These are phyloP conservation scores for Serilophus lunatus DNA, from an alignment of 2,113 vertebrate genomes.

Conservation along the genomic window DNA sequence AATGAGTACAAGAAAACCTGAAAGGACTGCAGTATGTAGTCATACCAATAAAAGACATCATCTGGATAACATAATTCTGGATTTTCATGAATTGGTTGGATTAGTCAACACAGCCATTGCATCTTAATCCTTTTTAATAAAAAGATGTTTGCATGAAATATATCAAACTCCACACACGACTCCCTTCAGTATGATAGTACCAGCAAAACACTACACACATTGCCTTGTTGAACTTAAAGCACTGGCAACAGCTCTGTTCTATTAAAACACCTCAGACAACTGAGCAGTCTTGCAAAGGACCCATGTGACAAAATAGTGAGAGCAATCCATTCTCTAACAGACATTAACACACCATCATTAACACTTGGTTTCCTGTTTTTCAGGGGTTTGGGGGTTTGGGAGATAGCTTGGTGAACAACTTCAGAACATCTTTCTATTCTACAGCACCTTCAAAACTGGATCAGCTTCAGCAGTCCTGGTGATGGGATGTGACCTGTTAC, in stretches of 20 bases:
- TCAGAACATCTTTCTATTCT: neutral
- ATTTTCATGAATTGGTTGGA: neutral
- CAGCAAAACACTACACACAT: neutral
- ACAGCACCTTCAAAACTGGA: neutral
- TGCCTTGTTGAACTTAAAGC: neutral
- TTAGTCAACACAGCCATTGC: neutral
- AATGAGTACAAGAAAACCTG: neutral
- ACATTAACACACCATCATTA: neutral
- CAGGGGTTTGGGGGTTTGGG: neutral
- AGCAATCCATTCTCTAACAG: neutral
- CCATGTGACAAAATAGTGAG: neutral
- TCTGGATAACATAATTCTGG: neutral
- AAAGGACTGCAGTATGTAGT: neutral
- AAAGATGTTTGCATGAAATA: neutral
- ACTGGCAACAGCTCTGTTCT: neutral
- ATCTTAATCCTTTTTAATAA: neutral
- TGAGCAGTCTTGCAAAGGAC: neutral
- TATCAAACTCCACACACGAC: neutral
- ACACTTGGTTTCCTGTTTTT: neutral
- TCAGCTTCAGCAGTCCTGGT: neutral
- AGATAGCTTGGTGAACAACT: neutral
- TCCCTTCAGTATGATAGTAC: neutral
- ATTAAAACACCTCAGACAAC: neutral
- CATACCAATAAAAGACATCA: neutral
- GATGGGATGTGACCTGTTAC: neutral